Conservation (phyloP, 2,888 invertebrate genomes). For the Tetragonisca angustula region DNA sequence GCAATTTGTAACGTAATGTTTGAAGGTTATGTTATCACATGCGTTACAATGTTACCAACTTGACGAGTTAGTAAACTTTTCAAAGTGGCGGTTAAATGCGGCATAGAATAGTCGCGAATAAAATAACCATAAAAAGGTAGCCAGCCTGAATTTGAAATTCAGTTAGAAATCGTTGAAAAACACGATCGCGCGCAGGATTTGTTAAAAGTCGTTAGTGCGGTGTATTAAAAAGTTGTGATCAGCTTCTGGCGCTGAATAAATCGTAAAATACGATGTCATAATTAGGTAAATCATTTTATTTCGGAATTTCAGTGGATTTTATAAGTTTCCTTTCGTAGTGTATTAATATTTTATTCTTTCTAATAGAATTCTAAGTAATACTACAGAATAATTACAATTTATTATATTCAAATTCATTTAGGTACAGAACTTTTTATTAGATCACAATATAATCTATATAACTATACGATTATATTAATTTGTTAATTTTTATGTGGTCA, state of each 20-base stretch:
- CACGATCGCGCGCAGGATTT: background rate
- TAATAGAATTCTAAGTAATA: slow-evolving; percentile 73
- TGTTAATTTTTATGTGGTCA: slow-evolving; percentile 53
- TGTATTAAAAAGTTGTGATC: background rate
- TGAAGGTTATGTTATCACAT: background rate
- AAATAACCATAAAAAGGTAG: background rate
- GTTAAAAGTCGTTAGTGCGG: background rate
- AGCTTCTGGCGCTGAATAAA: background rate
- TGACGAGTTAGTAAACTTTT: background rate
- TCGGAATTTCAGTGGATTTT: slow-evolving; percentile 43
- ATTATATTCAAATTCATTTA: slow-evolving; percentile 76
- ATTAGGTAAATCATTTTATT: slow-evolving; percentile 32
- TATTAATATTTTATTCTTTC: slow-evolving; percentile 80
- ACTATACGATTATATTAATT: slow-evolving; percentile 62
- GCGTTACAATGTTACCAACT: slow-evolving; percentile 10
- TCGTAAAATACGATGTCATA: background rate
- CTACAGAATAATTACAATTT: slow-evolving; percentile 74
- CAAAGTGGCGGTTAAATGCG: background rate
- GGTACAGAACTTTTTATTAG: slow-evolving; percentile 71
- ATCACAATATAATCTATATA: slow-evolving; percentile 60
- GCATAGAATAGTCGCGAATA: background rate
- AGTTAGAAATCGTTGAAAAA: background rate
- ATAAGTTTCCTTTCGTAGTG: slow-evolving; percentile 54
- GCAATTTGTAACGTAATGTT: background rate
- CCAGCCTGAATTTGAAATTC: slow-evolving; percentile 2